Evolutionary conservation across 1,140 invertebrate species (phyloP).

Genomic region (Psix sp.): DNA sequence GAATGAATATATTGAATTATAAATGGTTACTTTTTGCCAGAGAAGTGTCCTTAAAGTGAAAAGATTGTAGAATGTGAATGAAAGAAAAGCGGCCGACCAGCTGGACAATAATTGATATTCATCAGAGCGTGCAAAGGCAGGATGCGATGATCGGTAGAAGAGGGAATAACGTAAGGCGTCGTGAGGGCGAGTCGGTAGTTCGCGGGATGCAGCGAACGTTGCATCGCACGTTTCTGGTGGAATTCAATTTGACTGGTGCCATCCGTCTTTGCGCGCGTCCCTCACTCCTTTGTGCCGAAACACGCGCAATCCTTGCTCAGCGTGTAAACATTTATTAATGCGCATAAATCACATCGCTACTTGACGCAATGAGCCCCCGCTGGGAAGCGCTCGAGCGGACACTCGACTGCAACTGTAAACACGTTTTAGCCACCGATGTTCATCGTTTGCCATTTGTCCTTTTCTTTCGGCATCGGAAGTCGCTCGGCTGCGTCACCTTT

Average conservation of each 20-base stretch:
- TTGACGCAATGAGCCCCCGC: conserved; percentile 64
- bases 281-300: conserved; percentile 57
- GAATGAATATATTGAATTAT: too few relatives aligned
- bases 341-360: conserved; percentile 69
- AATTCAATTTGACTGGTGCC: conserved; percentile 68
- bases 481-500: conserved; percentile 18
- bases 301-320: conserved; percentile 33
- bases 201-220: conserved; percentile 47
- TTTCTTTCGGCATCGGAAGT: conserved; percentile 6
- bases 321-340: conserved; percentile 71
- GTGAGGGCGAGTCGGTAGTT: conserved; percentile 15
- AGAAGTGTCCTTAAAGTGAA: too few relatives aligned
- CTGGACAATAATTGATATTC: neutral
- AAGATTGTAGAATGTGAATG: too few relatives aligned
- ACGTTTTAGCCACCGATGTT: conserved; percentile 46
- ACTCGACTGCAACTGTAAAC: conserved; percentile 56
- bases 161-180: conserved; percentile 30
- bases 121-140: neutral
- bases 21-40: too few relatives aligned
- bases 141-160: neutral
- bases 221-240: conserved; percentile 46
- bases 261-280: conserved; percentile 59
- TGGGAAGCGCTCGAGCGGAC: conserved; percentile 46
- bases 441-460: conserved; percentile 53
- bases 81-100: neutral